A percentile compares a stretch with the other conserved stretches of the same genome.
Conservation (phyloP, 2,888 invertebrate genomes). For the Eupithecia pulchellata region DNA sequence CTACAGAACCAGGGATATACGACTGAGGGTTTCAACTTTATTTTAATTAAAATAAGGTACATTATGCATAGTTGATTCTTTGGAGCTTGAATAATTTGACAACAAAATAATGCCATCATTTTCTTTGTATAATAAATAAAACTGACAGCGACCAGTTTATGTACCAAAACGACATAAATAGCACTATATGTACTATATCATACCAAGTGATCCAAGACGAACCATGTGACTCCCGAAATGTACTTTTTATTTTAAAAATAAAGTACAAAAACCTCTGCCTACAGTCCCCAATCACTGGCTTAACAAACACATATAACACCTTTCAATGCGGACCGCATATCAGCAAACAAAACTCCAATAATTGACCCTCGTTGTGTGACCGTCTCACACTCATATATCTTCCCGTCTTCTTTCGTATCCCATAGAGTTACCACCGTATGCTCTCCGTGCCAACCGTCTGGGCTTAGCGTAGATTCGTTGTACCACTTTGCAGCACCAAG, state of each 20-base stretch:
- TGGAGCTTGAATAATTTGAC: background rate
- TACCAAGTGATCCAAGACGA: background rate
- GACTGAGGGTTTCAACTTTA: conserved; percentile 1
- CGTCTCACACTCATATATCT: conserved; percentile 72
- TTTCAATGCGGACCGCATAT: conserved; percentile 53
- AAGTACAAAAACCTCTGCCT: background rate
- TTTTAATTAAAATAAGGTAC: background rate
- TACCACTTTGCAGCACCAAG: conserved; percentile 59
- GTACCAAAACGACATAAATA: background rate
- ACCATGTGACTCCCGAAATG: background rate
- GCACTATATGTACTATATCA: background rate
- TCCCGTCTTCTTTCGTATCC: conserved; percentile 62
- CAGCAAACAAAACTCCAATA: conserved; percentile 71
- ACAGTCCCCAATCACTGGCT: conserved; percentile 30
- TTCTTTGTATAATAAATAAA: background rate
- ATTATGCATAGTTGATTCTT: background rate
- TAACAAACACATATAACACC: conserved; percentile 50
- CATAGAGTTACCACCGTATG: conserved; percentile 64
- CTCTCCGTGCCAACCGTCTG: conserved; percentile 72
- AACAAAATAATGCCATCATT: background rate
- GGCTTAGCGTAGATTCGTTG: conserved; percentile 59
- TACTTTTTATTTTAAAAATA: background rate
- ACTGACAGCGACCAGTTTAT: background rate
- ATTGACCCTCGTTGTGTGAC: conserved; percentile 67
- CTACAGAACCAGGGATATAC: conserved; percentile 7